These are phyloP conservation scores for Aphaenogaster ashmeadi DNA, from an alignment of 1,140 invertebrate genomes.

Conservation along the genomic window DNA sequence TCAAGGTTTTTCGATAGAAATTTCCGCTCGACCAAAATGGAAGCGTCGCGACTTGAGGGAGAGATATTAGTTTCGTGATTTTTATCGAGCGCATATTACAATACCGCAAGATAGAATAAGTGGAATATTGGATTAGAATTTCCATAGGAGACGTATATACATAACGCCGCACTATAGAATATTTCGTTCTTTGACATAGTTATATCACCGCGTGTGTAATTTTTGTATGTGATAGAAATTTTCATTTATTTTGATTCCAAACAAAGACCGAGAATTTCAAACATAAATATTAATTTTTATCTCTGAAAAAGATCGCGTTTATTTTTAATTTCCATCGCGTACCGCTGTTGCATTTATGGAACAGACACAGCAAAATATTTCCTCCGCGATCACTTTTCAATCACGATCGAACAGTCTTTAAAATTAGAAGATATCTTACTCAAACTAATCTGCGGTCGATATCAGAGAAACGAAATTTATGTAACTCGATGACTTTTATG, in stretches of 20 bases:
- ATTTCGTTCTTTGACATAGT: background rate
- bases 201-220: background rate
- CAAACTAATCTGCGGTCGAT: background rate
- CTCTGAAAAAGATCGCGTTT: background rate
- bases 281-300: conserved; percentile 39
- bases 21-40: conserved; percentile 13
- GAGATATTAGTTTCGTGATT: conserved; percentile 28
- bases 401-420: background rate
- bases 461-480: conserved; percentile 4
- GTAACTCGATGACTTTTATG: background rate
- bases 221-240: conserved; percentile 33
- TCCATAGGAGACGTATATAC: background rate
- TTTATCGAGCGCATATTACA: conserved; percentile 6
- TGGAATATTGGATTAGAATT: conserved; percentile 28
- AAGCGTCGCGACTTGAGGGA: background rate
- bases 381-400: background rate
- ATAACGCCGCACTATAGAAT: too few relatives aligned
- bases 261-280: conserved; percentile 28
- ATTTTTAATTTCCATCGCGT: conserved; percentile 18
- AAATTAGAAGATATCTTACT: background rate
- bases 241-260: background rate
- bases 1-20: conserved; percentile 8
- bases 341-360: background rate
- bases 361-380: background rate
- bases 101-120: background rate